Conservation (phyloP, 1,140 invertebrate genomes). For the Aethina tumida region DNA sequence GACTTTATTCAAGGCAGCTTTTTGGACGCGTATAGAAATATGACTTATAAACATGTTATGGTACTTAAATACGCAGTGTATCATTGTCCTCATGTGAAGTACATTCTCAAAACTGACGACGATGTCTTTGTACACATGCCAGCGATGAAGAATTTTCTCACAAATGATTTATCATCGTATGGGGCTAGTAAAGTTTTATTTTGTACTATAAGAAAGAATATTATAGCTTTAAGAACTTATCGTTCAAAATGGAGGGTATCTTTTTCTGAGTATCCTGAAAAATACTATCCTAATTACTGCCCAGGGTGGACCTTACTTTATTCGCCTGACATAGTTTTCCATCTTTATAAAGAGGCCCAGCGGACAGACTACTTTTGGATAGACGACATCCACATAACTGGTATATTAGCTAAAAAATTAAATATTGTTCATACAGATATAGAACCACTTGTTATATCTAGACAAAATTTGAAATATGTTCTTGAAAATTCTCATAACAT, state of each 20-base stretch:
- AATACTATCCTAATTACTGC: conserved; percentile 56
- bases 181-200: conserved; percentile 49
- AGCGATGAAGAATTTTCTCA: conserved; percentile 52
- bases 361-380: conserved; percentile 68
- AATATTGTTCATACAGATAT: conserved; percentile 45
- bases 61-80: conserved; percentile 70
- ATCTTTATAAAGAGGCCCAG: conserved; percentile 55
- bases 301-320: conserved; percentile 67
- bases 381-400: conserved; percentile 75
- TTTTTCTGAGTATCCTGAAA: conserved; percentile 51
- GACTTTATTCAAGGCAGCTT: conserved; percentile 76
- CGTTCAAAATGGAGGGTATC: conserved; percentile 72
- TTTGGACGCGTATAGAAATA: conserved; percentile 68
- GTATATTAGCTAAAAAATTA: conserved; percentile 51
- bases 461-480: conserved; percentile 9
- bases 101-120: conserved; percentile 69
- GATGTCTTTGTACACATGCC: conserved; percentile 68
- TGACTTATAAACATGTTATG: conserved; percentile 82
- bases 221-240: conserved; percentile 48
- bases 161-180: conserved; percentile 42
- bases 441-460: conserved; percentile 28
- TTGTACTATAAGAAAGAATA: conserved; percentile 41
- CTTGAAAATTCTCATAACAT: conserved; percentile 8
- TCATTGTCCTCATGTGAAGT: conserved; percentile 56
- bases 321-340: conserved; percentile 56